Evolutionary conservation across 2,113 vertebrate genomes (phyloP), one percentile per base, ranked within the genome.

Genomic region (Hystrix brachyura): DNA sequence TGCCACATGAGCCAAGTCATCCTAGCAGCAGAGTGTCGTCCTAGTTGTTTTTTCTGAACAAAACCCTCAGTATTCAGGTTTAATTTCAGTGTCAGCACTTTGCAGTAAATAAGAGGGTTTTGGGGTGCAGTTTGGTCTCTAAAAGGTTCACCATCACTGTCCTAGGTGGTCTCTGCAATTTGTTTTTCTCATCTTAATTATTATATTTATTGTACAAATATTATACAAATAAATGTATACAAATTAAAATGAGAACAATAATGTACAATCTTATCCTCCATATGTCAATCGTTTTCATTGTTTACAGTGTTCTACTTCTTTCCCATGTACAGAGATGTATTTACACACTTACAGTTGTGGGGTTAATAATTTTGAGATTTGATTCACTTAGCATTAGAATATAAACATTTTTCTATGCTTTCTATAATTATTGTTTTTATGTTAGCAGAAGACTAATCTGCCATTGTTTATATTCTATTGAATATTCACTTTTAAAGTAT

Each of bases 231-330:
- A 57, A 92, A 38, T 38, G 53, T 86, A 67, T 57, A 43, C 60
- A 90, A 67, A 79, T 95, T 88, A 38, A 82, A 89, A 95, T 5
- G 11, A 74, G 91, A 93, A 83, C 5, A 95, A 69, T 19, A 79
- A 34, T 79, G 17, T 59, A 48, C 9, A 86, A 32, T 74, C 51
- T 27, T 69, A 65, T 64, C 25, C 8, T n/a, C 19, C 71, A 87
- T n/a, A 34, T 51, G 51, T 38, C 83, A 67, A 34, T 3, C 81
- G 46, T 90, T 87, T 95, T 67, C 67, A 90, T 62, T 81, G 34
- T 87, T 91, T 69, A 71, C 34, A 64, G 29, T 65, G 17, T 64
- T 86, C 51, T 21, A 17, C 46, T 90, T 94, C 55, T 80, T 93
- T 65, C 29, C 71, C 64, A 51, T 18, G 48, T 25, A 27, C 14